A percentile compares a stretch with the other conserved stretches of the same genome.
phyloP scores from a whole-genome alignment of 2,888 invertebrate genomes.

The Ochropleura plecta region DNA sequence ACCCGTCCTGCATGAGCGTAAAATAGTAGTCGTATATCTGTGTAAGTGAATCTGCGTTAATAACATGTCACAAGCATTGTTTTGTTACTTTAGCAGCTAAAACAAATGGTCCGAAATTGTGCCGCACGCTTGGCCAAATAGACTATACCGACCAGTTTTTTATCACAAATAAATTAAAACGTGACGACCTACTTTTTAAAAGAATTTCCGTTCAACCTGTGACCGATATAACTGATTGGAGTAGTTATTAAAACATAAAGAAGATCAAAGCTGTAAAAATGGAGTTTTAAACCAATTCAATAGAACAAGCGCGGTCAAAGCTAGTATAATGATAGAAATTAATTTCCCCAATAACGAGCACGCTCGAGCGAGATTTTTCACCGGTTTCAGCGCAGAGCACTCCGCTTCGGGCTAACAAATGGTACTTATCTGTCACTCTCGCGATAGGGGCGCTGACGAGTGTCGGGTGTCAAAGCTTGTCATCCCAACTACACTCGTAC shows the following conservation, averaged over 20 bases:
- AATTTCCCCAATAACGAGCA: slow-evolving; percentile 63
- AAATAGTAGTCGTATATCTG: slow-evolving; percentile 50
- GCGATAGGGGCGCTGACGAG: slow-evolving; percentile 80
- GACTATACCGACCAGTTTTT: slow-evolving; percentile 20
- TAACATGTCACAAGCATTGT: slow-evolving; percentile 47
- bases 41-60: slow-evolving; percentile 51
- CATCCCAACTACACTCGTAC: slow-evolving; percentile 74
- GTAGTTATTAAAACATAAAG: slow-evolving; percentile 33
- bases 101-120: slow-evolving; percentile 42
- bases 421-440: slow-evolving; percentile 81
- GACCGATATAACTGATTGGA: slow-evolving; percentile 23
- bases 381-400: slow-evolving; percentile 67
- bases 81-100: slow-evolving; percentile 38
- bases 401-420: slow-evolving; percentile 79
- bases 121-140: slow-evolving; percentile 16
- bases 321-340: slow-evolving; percentile 61
- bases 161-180: slow-evolving; percentile 27
- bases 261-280: slow-evolving; percentile 37
- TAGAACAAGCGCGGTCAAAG: slow-evolving; percentile 44
- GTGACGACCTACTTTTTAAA: slow-evolving; percentile 18
- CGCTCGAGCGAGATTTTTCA: slow-evolving; percentile 66
- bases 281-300: slow-evolving; percentile 46
- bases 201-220: slow-evolving; percentile 16
- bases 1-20: slow-evolving; percentile 21
- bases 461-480: slow-evolving; percentile 81